These are phyloP conservation scores for Rhea americana DNA, from an alignment of 2,113 vertebrate species.

Conservation along the genomic window DNA sequence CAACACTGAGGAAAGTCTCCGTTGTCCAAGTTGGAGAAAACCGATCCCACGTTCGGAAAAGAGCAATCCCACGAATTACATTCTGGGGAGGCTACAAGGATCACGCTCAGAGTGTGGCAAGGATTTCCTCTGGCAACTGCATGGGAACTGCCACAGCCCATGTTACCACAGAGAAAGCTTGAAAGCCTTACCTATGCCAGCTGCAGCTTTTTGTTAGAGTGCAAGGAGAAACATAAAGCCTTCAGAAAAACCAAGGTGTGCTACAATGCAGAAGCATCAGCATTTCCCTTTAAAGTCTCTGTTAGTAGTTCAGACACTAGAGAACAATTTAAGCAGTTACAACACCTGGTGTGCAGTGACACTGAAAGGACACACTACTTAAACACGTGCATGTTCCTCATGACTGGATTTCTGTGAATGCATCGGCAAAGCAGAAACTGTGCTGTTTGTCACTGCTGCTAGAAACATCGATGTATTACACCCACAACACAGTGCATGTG, in stretches of 20 bases:
- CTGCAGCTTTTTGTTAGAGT: constrained; percentile 19
- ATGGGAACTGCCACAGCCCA: constrained; percentile 1
- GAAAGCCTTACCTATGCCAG: constrained; percentile 45
- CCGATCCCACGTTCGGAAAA: not conserved
- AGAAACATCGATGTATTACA: not conserved
- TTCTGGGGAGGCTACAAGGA: not conserved
- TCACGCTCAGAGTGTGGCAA: not conserved
- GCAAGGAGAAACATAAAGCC: constrained; percentile 25
- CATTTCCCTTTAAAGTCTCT: not conserved
- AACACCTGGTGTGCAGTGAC: not conserved
- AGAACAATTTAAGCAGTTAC: not conserved
- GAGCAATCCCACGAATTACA: not conserved
- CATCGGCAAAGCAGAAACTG: constrained; percentile 5
- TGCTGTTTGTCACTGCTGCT: rapidly evolving
- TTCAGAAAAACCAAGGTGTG: constrained; percentile 27
- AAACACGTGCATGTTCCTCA: not conserved
- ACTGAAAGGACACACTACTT: not conserved
- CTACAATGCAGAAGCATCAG: not conserved
- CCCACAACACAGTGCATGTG: not conserved
- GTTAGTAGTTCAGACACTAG: not conserved
- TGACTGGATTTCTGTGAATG: not conserved
- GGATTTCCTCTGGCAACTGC: constrained; percentile 35
- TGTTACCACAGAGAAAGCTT: not conserved
- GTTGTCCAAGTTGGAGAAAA: not conserved
- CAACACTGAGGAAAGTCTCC: not conserved